Evolutionary conservation across 1,140 invertebrate species (phyloP).

Genomic region (Diachasmimorpha longicaudata): DNA sequence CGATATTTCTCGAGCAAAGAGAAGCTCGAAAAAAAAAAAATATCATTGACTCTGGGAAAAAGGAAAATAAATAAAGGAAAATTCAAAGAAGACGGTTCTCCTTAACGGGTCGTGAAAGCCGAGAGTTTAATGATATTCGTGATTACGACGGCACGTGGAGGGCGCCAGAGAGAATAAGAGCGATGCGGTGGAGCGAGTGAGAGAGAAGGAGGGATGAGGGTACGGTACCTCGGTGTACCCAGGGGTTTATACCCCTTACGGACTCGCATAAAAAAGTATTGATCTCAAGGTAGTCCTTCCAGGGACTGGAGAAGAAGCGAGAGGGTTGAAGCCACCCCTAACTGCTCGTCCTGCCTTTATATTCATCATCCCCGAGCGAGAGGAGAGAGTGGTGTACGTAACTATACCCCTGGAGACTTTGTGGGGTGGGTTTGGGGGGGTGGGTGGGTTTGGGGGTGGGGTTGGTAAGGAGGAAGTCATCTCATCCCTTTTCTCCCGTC

Average conservation of each 20-base stretch:
- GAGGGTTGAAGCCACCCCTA: slow-evolving; percentile 37
- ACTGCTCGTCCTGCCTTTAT: slow-evolving; percentile 35
- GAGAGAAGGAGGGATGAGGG: background rate
- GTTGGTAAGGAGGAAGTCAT: background rate
- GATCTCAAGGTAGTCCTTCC: slow-evolving; percentile 28
- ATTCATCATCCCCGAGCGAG: slow-evolving; percentile 32
- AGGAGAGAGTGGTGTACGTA: background rate
- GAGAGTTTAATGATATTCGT: slow-evolving; percentile 41
- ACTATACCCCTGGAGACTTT: slow-evolving; percentile 11
- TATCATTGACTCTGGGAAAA: background rate
- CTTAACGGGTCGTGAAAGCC: slow-evolving; percentile 28
- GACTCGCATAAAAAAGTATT: slow-evolving; percentile 36
- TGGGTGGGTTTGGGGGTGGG: background rate
- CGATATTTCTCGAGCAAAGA: background rate
- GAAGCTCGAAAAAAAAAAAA: background rate
- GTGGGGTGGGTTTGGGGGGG: background rate
- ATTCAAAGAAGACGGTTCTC: slow-evolving; percentile 7
- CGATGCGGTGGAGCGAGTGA: slow-evolving; percentile 16
- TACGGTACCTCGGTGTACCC: slow-evolving; percentile 7
- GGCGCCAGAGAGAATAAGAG: slow-evolving; percentile 18
- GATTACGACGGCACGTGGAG: slow-evolving; percentile 38
- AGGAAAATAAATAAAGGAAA: slow-evolving; percentile 1
- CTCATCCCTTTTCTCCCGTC: background rate
- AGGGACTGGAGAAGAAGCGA: slow-evolving; percentile 22
- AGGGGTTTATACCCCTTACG: slow-evolving; percentile 5